These are phyloP conservation scores for Nomada lathburiana DNA, from an alignment of 2,888 invertebrate genomes.

Conservation along the genomic window DNA sequence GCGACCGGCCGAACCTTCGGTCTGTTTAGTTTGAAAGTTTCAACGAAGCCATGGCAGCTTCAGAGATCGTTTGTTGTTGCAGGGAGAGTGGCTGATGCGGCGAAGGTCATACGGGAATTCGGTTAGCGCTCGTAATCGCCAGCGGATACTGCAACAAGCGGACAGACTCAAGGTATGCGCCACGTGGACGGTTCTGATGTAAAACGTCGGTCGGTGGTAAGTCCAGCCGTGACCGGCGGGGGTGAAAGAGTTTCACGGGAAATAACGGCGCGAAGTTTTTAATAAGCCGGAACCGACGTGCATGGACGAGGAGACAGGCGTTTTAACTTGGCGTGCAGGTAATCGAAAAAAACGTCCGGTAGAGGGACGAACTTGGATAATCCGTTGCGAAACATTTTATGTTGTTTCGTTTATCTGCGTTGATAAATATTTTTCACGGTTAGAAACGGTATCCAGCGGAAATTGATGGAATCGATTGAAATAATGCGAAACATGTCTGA, in stretches of 20 bases:
- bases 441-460: too few relatives aligned
- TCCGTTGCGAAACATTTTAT: too few relatives aligned
- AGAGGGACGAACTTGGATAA: background rate
- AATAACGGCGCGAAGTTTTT: constrained; percentile 5
- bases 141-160: constrained; percentile 68
- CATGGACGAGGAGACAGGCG: background rate
- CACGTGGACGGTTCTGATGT: background rate
- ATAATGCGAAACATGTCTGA: too few relatives aligned
- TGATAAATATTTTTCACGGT: too few relatives aligned
- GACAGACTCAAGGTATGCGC: constrained; percentile 72
- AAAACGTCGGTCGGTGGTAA: background rate
- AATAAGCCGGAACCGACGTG: background rate
- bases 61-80: constrained; percentile 76
- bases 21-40: constrained; percentile 74
- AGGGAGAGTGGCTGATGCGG: constrained; percentile 78
- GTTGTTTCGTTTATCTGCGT: too few relatives aligned
- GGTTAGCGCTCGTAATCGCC: constrained; percentile 76
- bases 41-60: constrained; percentile 55
- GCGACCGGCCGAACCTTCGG: constrained; percentile 20
- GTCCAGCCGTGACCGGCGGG: background rate
- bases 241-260: background rate
- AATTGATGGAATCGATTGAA: too few relatives aligned
- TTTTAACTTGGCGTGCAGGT: background rate
- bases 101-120: constrained; percentile 77
- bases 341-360: background rate